Conservation (phyloP, 2,113 vertebrate species). For the Embiotoca jacksoni region DNA sequence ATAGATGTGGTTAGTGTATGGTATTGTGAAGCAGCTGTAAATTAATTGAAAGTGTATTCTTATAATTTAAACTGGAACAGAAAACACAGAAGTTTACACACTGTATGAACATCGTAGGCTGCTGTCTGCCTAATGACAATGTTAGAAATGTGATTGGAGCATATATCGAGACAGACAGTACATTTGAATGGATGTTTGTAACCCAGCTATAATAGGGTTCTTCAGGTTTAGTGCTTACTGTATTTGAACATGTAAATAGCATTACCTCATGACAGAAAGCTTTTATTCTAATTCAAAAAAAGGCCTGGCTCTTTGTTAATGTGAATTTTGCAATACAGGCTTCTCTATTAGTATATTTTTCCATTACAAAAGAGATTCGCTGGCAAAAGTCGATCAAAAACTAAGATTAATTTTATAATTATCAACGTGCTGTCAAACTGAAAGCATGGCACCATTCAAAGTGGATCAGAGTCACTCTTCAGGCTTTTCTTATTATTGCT, state of each 20-base stretch:
- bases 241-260: background rate
- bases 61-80: background rate
- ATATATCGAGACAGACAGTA: background rate
- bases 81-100: background rate
- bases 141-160: background rate
- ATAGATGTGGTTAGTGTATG: background rate
- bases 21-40: background rate
- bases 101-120: background rate
- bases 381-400: background rate
- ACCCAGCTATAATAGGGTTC: background rate
- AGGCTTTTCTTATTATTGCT: background rate
- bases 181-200: background rate
- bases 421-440: background rate
- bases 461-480: background rate
- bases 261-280: background rate
- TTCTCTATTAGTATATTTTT: background rate
- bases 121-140: background rate
- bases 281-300: background rate
- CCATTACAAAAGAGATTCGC: background rate
- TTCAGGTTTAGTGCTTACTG: background rate
- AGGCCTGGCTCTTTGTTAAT: background rate
- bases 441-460: background rate
- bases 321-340: background rate
- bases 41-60: background rate
- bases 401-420: background rate